Evolutionary conservation across 2,888 invertebrate species (phyloP).

Genomic region (Pasiphila rectangulata): DNA sequence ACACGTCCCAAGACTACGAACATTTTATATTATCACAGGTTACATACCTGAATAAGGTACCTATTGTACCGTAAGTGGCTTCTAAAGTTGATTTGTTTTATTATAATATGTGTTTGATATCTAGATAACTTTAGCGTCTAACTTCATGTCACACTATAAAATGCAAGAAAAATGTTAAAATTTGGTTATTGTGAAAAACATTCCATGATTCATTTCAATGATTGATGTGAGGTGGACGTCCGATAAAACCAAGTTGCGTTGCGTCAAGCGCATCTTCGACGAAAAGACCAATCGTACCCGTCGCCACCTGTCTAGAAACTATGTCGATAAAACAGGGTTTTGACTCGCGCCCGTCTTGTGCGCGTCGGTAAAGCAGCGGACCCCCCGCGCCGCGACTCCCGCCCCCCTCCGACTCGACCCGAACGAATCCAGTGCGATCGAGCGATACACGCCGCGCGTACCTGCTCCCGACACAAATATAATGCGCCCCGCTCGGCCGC

Average conservation of each 20-base stretch:
- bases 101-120: too few relatives aligned
- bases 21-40: too few relatives aligned
- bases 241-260: constrained; percentile 9
- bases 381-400: constrained; percentile 50
- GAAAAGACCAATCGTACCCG: constrained; percentile 38
- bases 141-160: too few relatives aligned
- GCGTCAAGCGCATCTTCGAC: constrained; percentile 29
- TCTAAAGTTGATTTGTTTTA: too few relatives aligned
- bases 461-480: constrained; percentile 45
- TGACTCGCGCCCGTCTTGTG: constrained; percentile 26
- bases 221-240: constrained; percentile 8
- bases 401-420: constrained; percentile 48
- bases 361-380: constrained; percentile 48
- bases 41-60: too few relatives aligned
- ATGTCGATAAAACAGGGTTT: constrained; percentile 46
- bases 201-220: too few relatives aligned
- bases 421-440: constrained; percentile 71
- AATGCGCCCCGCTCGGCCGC: constrained; percentile 66
- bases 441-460: constrained; percentile 70
- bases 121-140: too few relatives aligned
- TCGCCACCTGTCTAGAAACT: constrained; percentile 59
- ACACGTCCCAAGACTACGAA: too few relatives aligned
- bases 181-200: too few relatives aligned
- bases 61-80: too few relatives aligned
- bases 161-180: too few relatives aligned